Conservation (phyloP, 2,797 vertebrate genomes). For the Chloroceryle amazona region DNA sequence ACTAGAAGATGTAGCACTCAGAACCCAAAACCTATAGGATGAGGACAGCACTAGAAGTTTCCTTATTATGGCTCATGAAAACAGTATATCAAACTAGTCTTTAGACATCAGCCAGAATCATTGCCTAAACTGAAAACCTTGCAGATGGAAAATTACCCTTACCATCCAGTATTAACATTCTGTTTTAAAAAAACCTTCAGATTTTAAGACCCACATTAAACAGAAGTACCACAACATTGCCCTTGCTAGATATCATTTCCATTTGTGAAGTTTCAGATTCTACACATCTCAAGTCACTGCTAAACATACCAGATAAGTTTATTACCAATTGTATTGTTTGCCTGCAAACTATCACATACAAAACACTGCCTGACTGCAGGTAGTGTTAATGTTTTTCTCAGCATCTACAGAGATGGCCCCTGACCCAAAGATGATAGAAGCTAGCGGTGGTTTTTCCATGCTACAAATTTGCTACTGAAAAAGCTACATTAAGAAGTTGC, state of each 20-base stretch:
- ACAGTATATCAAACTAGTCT: background rate
- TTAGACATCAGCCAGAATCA: background rate
- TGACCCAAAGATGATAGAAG: background rate
- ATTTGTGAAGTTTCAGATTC: background rate
- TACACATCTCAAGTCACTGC: background rate
- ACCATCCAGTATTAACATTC: background rate
- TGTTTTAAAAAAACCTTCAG: background rate
- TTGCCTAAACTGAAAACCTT: background rate
- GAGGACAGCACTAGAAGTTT: background rate
- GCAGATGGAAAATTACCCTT: background rate
- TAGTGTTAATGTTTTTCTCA: background rate
- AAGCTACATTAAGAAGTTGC: background rate
- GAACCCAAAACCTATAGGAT: background rate
- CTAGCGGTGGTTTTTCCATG: rapidly evolving
- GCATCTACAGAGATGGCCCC: background rate
- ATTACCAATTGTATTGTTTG: background rate
- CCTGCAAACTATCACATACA: background rate
- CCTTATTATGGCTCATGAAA: background rate
- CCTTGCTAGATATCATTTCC: background rate
- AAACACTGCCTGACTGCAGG: background rate
- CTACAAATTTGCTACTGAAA: background rate
- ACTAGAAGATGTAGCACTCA: background rate
- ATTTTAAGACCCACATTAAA: background rate
- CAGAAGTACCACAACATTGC: background rate
- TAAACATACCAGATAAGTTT: background rate